Conservation (phyloP, 1,140 invertebrate species). For the Cotesia typhae region DNA sequence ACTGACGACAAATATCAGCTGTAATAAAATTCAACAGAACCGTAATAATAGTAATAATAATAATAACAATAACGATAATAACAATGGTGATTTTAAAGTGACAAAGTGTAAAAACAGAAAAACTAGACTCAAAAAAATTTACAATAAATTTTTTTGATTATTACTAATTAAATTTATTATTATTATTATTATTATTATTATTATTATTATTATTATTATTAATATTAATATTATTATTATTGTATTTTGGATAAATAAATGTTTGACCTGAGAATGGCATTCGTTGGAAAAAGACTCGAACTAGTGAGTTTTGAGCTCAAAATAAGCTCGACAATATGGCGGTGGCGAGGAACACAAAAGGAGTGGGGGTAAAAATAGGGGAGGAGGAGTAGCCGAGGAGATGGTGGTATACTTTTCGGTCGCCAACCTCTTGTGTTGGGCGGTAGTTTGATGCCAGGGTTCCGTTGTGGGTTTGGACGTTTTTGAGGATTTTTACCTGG, state of each 20-base stretch:
- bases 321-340: no score
- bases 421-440: slow-evolving; percentile 42
- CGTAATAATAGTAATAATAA: slow-evolving; percentile 26
- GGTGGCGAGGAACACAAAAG: no score
- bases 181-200: background rate
- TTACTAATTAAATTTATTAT: slow-evolving; percentile 11
- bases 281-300: no score
- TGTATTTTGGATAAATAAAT: no score
- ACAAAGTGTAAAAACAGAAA: slow-evolving; percentile 46
- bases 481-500: slow-evolving; percentile 47
- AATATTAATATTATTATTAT: no score
- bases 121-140: slow-evolving; percentile 38
- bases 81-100: slow-evolving; percentile 32
- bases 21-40: slow-evolving; percentile 39
- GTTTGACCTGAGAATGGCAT: no score
- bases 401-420: slow-evolving; percentile 49
- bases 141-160: slow-evolving; percentile 5
- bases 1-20: slow-evolving; percentile 40
- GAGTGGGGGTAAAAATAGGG: background rate
- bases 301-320: no score
- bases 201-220: slow-evolving; percentile 6
- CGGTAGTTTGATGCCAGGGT: slow-evolving; percentile 47
- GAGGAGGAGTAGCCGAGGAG: slow-evolving; percentile 37
- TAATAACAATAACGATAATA: slow-evolving; percentile 6
- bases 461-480: slow-evolving; percentile 37